Conservation (phyloP, 2,888 invertebrate species). For the Epinotia bilunana region DNA sequence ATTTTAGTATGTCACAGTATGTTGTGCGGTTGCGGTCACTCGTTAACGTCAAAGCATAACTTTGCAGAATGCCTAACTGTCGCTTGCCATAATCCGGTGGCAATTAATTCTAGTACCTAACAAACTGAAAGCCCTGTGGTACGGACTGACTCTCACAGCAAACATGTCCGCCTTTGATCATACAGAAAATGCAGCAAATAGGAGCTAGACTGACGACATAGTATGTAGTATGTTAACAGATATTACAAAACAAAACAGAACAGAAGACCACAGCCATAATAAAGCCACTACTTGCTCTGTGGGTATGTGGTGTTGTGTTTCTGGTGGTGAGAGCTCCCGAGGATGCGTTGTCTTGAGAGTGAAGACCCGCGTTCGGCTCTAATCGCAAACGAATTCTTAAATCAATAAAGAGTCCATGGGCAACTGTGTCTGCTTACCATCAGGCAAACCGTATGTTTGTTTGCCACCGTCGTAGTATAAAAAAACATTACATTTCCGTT, state of each 20-base stretch:
- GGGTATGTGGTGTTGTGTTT: too few species aligned
- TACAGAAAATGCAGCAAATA: conserved; percentile 31
- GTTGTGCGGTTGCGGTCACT: conserved; percentile 48
- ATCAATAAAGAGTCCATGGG: too few species aligned
- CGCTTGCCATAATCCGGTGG: conserved; percentile 59
- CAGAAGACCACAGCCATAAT: too few species aligned
- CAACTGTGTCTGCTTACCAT: too few species aligned
- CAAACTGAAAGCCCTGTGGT: conserved; percentile 53
- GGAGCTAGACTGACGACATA: conserved; percentile 1
- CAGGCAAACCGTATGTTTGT: too few species aligned
- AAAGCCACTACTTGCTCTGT: too few species aligned
- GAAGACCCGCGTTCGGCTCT: too few species aligned
- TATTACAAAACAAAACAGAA: background rate
- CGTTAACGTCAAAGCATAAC: conserved; percentile 62
- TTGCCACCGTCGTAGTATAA: too few species aligned
- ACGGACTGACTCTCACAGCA: conserved; percentile 39
- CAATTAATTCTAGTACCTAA: conserved; percentile 57
- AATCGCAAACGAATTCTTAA: too few species aligned
- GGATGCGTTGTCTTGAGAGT: too few species aligned
- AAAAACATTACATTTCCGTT: background rate
- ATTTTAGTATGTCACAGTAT: conserved; percentile 28
- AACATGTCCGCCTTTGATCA: conserved; percentile 56
- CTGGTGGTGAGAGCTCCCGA: too few species aligned
- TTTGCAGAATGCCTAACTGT: conserved; percentile 58
- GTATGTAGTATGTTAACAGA: background rate